A percentile compares a stretch with the other conserved stretches of the same genome.
These are phyloP conservation scores for Poecile montanus DNA, from an alignment of 2,797 vertebrate genomes.

Conservation along the genomic window DNA sequence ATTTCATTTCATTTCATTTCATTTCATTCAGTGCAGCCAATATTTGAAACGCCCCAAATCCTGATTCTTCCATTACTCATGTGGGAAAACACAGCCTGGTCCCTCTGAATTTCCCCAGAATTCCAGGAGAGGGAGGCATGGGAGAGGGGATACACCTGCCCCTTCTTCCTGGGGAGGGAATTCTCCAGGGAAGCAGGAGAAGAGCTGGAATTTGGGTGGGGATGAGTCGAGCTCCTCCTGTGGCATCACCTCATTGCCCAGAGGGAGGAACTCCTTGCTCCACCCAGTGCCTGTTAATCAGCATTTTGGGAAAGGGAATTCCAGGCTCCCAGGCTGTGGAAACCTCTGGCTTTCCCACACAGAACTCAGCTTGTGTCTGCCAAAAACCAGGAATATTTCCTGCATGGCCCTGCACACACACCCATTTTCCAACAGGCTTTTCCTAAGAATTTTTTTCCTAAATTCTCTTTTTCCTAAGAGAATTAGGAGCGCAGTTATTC, in stretches of 20 bases:
- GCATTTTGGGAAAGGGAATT: slow-evolving; percentile 49
- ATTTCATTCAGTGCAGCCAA: accelerated
- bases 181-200: neutral
- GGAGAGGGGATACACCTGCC: neutral
- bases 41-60: neutral
- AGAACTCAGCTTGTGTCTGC: neutral
- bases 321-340: neutral
- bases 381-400: neutral
- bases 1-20: too few relatives aligned
- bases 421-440: neutral
- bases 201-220: neutral
- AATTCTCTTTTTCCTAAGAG: slow-evolving; percentile 1
- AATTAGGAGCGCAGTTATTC: neutral
- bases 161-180: neutral
- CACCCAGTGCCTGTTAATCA: neutral
- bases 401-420: neutral
- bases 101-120: neutral
- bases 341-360: slow-evolving; percentile 41
- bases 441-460: neutral
- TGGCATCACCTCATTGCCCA: neutral
- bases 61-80: accelerated
- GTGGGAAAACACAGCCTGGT: accelerated
- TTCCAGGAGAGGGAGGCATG: neutral
- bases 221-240: neutral
- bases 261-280: neutral